phyloP scores from a whole-genome alignment of 2,113 vertebrate species.

The Lipophrys pholis region DNA sequence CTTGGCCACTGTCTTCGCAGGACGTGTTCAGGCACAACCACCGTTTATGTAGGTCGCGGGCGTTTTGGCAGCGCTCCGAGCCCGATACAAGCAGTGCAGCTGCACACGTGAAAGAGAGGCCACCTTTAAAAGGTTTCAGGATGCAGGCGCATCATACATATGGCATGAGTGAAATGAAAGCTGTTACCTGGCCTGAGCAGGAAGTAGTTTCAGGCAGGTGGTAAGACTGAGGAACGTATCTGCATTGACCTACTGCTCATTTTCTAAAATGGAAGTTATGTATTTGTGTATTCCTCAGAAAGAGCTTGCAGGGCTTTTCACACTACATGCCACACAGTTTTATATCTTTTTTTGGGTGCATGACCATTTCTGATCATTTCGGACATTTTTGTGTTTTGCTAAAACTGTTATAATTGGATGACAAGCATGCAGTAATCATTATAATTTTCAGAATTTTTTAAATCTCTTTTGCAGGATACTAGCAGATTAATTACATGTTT shows the following conservation, averaged over 20 bases:
- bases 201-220: background rate
- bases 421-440: too few species aligned
- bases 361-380: too few species aligned
- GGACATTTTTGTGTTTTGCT: too few species aligned
- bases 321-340: too few species aligned
- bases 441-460: too few species aligned
- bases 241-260: background rate
- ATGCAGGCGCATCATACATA: background rate
- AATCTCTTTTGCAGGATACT: too few species aligned
- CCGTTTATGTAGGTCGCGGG: background rate
- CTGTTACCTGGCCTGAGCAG: background rate
- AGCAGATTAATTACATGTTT: too few species aligned
- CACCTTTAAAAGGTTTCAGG: background rate
- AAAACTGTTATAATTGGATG: too few species aligned
- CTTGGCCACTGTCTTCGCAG: background rate
- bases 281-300: too few species aligned
- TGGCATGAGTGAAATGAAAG: background rate
- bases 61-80: background rate
- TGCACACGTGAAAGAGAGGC: background rate
- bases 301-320: too few species aligned
- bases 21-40: background rate
- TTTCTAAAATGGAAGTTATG: constrained; percentile 33
- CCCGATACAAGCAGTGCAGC: background rate
- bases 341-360: too few species aligned
- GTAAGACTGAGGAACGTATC: background rate